A percentile compares a stretch with the other conserved stretches of the same genome.
These are phyloP conservation scores for Drosophila teissieri DNA, from an alignment of 1,140 invertebrate species.

Conservation along the genomic window DNA sequence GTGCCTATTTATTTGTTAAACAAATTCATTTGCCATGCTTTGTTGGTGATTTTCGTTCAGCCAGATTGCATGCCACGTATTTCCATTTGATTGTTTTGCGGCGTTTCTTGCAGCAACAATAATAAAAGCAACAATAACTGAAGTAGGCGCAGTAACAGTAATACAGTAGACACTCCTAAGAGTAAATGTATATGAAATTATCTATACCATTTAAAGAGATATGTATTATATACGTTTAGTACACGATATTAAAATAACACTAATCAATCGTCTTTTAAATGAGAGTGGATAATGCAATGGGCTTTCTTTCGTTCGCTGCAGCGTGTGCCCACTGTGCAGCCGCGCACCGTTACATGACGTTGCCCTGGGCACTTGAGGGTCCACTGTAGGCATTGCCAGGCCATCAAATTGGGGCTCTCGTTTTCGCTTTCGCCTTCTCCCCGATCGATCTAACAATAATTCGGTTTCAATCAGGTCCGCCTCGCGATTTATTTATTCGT, in stretches of 20 bases:
- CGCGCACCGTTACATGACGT: conserved; percentile 42
- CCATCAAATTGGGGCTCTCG: conserved; percentile 44
- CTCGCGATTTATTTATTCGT: conserved; percentile 58
- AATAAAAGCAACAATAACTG: conserved; percentile 4
- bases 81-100: conserved; percentile 72
- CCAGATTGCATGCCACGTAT: conserved; percentile 60
- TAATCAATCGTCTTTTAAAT: background rate
- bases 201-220: too few species aligned
- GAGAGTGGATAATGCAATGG: too few species aligned
- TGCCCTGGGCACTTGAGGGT: conserved; percentile 70
- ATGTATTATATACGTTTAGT: too few species aligned
- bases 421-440: conserved; percentile 64
- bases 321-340: background rate
- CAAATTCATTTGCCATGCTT: conserved; percentile 60
- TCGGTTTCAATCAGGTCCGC: conserved; percentile 73
- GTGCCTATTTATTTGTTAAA: conserved; percentile 72
- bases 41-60: conserved; percentile 18
- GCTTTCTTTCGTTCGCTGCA: background rate
- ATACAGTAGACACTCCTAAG: background rate
- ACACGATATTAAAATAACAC: too few species aligned
- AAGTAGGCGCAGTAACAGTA: conserved; percentile 2
- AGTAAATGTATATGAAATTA: background rate
- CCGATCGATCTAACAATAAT: conserved; percentile 82
- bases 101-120: conserved; percentile 42
- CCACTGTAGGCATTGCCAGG: conserved; percentile 61